Conservation (phyloP, 2,797 vertebrate genomes). For the Acropternis orthonyx region DNA sequence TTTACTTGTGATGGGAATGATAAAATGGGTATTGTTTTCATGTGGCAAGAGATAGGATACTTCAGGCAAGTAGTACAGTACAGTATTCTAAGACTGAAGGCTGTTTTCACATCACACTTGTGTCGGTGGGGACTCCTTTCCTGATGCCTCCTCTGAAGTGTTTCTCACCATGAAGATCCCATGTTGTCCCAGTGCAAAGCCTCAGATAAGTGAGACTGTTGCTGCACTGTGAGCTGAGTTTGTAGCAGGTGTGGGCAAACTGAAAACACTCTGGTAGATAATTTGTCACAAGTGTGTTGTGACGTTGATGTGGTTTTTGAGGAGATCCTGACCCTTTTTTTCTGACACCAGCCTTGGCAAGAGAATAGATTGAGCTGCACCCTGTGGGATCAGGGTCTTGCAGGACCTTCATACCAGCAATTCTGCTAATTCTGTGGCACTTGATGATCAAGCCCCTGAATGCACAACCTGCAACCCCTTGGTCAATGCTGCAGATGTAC, state of each 20-base stretch:
- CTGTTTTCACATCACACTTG: not conserved
- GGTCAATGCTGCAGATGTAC: not conserved
- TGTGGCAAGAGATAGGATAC: not conserved
- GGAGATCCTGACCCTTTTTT: not conserved
- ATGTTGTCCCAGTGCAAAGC: rapidly evolving
- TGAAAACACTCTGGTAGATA: not conserved
- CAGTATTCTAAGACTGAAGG: not conserved
- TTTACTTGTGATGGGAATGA: not conserved
- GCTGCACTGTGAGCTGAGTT: not conserved
- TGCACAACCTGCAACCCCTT: not conserved
- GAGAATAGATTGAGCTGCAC: not conserved
- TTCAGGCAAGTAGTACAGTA: not conserved
- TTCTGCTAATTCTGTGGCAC: not conserved
- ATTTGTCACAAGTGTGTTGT: not conserved
- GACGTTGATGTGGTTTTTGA: not conserved
- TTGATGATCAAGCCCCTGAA: rapidly evolving
- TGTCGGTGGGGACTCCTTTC: not conserved
- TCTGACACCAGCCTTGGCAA: not conserved
- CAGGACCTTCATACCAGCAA: not conserved
- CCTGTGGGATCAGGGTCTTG: rapidly evolving
- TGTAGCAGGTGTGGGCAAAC: not conserved
- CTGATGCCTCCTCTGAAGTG: not conserved
- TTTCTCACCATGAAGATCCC: not conserved
- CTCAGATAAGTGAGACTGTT: not conserved
- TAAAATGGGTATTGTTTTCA: not conserved